Base-by-base conservation (phyloP, 1,140 invertebrate genomes). In the Lanistes nyassanus region DNA sequence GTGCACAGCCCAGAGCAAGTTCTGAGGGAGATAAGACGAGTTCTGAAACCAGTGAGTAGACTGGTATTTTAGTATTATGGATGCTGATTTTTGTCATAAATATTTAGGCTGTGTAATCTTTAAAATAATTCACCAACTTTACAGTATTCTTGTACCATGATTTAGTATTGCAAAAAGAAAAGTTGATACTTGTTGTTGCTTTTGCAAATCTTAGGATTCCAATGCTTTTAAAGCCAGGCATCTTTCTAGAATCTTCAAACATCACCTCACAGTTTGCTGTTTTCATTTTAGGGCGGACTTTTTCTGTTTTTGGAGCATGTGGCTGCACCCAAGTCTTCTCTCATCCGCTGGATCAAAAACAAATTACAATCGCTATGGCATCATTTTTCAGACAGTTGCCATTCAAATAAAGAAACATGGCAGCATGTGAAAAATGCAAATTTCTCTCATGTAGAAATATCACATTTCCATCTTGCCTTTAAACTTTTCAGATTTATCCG, bases 1-100 rank as follows among this genome's bases (percentile, higher is more conserved):
- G 86, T 88, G 16, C 31, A 56, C 21, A 77, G 86, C 75, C 39
- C 82, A 3, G 64, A 81, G n/a, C 64, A 80, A 64, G 75, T 77
- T 13, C 58, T 88, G 11, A 72, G 77, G 23, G 88, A 89, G 80
- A 76, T 88, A 4, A 81, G 80, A 69, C 81, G 88, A 55, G 84
- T 89, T 21, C 65, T 89, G 21, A 84, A 83, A 73, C 81, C 83
- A 11, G 87, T 88, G 80, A 74, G 76, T 83, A n/a, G 19, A 13
- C 42, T 47, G 9, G 9, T 2, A 47, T 47, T 1, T 0, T 16
- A 6, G 39, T 42, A 16, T 47, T 13, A 16, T 13, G 19, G 19
- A 47, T 47, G 42, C 23, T 23, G 42, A 7, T 16, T 67, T 65
- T 7, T 65, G 31, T 65, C 34, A 37, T 9, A 31, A 65, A 36